phyloP scores from a whole-genome alignment of 2,797 vertebrate species.

The Hippoglossus hippoglossus region DNA sequence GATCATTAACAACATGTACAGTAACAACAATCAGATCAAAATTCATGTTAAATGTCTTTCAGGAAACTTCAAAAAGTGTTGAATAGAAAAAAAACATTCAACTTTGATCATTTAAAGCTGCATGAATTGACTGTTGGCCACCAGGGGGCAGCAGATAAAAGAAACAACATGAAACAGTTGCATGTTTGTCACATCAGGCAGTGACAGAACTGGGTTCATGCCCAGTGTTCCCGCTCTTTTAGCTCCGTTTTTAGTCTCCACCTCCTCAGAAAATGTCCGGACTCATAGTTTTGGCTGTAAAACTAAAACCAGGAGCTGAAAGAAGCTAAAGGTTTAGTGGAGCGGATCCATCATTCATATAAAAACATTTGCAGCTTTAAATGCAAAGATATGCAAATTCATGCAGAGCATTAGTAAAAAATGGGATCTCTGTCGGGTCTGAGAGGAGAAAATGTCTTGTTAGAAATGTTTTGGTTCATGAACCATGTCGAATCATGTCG shows the following conservation, averaged over 20 bases:
- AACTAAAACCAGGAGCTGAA: too few species aligned
- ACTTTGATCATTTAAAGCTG: constrained; percentile 40
- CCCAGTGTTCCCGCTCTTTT: too few species aligned
- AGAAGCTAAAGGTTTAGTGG: too few species aligned
- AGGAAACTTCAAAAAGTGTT: constrained; percentile 4
- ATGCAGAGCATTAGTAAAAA: constrained; percentile 24
- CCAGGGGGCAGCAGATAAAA: constrained; percentile 15
- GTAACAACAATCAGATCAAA: background rate
- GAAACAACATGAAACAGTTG: background rate
- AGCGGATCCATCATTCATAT: background rate
- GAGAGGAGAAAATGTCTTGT: background rate
- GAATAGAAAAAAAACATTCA: background rate
- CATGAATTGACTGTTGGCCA: constrained; percentile 9
- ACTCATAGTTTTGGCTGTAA: too few species aligned
- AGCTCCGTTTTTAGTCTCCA: too few species aligned
- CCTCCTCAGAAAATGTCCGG: too few species aligned
- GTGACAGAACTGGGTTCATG: too few species aligned
- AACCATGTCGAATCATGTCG: too few species aligned
- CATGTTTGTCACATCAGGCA: too few species aligned
- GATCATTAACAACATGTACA: background rate
- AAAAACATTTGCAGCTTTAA: constrained; percentile 47
- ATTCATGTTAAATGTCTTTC: background rate
- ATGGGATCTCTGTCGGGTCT: constrained; percentile 74
- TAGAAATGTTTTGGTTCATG: too few species aligned
- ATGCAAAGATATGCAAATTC: constrained; percentile 19